Percentiles rank a stretch among this genome's conserved stretches.
Conservation (phyloP, 2,797 vertebrate genomes). For the Pogonophryne albipinna region DNA sequence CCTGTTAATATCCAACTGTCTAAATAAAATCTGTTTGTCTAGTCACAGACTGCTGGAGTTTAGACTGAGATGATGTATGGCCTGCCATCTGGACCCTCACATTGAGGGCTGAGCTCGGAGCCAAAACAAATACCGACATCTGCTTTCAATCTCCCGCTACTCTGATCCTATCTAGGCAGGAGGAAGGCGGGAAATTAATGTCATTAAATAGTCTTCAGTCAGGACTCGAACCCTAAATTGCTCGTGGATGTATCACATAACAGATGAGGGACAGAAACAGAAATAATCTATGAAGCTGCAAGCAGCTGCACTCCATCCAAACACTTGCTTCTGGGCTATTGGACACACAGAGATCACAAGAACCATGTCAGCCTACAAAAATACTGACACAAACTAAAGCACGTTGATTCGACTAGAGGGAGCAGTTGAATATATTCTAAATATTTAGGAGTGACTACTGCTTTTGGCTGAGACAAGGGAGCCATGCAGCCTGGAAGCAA, state of each 20-base stretch:
- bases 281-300: constrained; percentile 22
- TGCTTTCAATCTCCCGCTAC: constrained; percentile 63
- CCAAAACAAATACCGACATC: constrained; percentile 67
- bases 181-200: constrained; percentile 46
- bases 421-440: constrained; percentile 47
- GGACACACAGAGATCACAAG: constrained; percentile 39
- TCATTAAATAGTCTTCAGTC: constrained; percentile 49
- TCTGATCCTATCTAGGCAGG: constrained; percentile 37
- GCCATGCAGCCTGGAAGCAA: constrained; percentile 91
- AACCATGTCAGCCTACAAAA: constrained; percentile 20
- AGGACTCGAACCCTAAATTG: constrained; percentile 47
- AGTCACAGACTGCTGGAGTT: constrained; percentile 38
- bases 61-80: constrained; percentile 25
- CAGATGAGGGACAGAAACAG: constrained; percentile 13
- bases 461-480: constrained; percentile 70
- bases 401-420: constrained; percentile 24
- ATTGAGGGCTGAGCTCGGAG: constrained; percentile 42
- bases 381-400: constrained; percentile 36
- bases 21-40: constrained; percentile 26
- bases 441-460: constrained; percentile 46
- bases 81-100: constrained; percentile 36
- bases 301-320: constrained; percentile 35
- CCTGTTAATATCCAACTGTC: constrained; percentile 24
- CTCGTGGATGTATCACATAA: constrained; percentile 21
- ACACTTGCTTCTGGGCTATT: constrained; percentile 25